A percentile compares a stretch with the other conserved stretches of the same genome.
phyloP scores from a whole-genome alignment of 2,113 vertebrate species.

The Neolamprologus tretocephalus region DNA sequence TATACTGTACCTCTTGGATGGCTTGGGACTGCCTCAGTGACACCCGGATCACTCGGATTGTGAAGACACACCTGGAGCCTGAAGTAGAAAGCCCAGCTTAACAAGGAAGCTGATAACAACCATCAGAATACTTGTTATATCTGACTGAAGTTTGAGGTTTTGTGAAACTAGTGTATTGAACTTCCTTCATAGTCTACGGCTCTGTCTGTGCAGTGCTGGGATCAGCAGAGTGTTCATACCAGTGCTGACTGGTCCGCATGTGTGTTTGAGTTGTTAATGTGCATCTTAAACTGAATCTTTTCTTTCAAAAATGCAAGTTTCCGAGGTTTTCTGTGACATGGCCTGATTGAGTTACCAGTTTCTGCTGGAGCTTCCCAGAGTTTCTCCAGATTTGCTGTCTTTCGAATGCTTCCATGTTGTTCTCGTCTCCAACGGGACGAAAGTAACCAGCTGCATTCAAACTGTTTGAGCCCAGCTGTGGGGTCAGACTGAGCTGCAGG shows the following conservation, averaged over 20 bases:
- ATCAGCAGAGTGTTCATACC: neutral
- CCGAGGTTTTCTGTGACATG: neutral
- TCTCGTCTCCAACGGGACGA: neutral
- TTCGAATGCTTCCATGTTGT: neutral
- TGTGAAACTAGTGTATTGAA: neutral
- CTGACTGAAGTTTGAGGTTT: neutral
- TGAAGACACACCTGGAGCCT: neutral
- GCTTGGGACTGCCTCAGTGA: neutral
- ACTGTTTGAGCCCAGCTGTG: neutral
- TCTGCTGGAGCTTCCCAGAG: neutral
- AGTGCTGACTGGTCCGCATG: neutral
- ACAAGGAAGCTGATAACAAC: neutral
- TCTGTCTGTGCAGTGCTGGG: neutral
- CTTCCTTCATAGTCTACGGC: neutral
- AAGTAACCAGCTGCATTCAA: neutral
- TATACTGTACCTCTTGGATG: neutral
- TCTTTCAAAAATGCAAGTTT: neutral
- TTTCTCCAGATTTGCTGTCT: neutral
- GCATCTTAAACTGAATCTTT: neutral
- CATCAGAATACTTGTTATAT: neutral
- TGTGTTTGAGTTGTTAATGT: neutral
- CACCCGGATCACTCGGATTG: neutral
- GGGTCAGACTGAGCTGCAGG: slow-evolving; percentile 4
- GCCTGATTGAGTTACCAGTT: neutral
- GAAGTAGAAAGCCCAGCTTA: neutral